A percentile compares a stretch with the other conserved stretches of the same genome.
Evolutionary conservation across 2,113 vertebrate species (phyloP).

Genomic region (Copsychus sechellarum): DNA sequence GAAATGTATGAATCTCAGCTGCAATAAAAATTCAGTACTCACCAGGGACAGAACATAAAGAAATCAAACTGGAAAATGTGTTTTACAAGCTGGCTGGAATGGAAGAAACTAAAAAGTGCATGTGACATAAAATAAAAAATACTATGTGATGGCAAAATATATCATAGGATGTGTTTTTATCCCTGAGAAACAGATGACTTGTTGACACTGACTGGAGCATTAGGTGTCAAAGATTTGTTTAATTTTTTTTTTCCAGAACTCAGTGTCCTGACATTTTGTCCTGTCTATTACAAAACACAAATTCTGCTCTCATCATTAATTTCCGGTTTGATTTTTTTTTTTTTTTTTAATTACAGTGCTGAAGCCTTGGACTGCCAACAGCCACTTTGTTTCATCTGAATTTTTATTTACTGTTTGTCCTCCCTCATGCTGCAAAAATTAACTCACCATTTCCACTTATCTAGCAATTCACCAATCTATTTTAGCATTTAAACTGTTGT

Average conservation of each 20-base stretch:
- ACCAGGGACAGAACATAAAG: not conserved
- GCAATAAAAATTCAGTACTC: not conserved
- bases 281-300: not conserved
- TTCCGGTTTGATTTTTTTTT: not conserved
- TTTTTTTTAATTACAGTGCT: not conserved
- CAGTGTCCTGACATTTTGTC: constrained; percentile 61
- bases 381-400: not conserved
- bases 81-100: not conserved
- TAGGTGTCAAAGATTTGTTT: not conserved
- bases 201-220: not conserved
- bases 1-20: not conserved
- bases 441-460: not conserved
- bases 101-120: not conserved
- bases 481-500: not conserved
- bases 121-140: not conserved
- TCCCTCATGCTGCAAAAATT: not conserved
- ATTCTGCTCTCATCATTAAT: not conserved
- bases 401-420: not conserved
- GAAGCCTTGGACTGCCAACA: not conserved
- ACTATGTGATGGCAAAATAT: not conserved
- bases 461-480: not conserved
- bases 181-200: not conserved
- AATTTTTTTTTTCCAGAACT: not conserved
- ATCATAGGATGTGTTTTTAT: not conserved
- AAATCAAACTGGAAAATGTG: not conserved